Percentiles rank a stretch among this genome's conserved stretches.
phyloP scores from a whole-genome alignment of 2,113 vertebrate genomes.

The Pipra filicauda region DNA sequence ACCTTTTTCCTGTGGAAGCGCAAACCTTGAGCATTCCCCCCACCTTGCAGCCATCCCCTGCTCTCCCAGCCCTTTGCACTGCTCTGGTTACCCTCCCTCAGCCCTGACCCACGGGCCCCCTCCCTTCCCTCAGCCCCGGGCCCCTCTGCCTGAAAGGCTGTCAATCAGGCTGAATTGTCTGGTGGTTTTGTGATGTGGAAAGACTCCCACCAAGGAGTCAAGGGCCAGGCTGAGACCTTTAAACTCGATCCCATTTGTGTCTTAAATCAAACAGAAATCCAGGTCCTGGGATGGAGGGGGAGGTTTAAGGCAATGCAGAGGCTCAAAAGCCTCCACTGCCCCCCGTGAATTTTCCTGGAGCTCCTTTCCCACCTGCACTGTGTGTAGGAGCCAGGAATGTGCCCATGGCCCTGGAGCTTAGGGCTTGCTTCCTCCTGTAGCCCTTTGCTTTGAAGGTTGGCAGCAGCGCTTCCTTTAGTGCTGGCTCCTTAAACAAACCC shows the following conservation, averaged over 20 bases:
- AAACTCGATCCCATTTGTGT: constrained; percentile 48
- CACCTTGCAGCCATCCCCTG: background rate
- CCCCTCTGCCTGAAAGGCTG: constrained; percentile 58
- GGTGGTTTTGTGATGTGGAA: constrained; percentile 69
- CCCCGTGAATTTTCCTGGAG: background rate
- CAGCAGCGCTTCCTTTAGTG: background rate
- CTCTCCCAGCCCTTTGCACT: background rate
- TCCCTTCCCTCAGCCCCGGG: constrained; percentile 7
- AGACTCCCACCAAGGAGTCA: constrained; percentile 70
- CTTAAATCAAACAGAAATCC: constrained; percentile 56
- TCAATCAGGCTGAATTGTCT: constrained; percentile 67
- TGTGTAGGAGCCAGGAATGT: background rate
- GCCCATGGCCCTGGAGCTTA: background rate
- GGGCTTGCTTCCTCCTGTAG: background rate
- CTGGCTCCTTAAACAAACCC: background rate
- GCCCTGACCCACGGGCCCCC: background rate
- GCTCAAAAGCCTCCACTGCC: background rate
- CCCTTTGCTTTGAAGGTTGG: background rate
- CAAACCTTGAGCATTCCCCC: background rate
- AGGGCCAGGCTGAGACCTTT: constrained; percentile 68
- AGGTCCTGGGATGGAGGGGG: constrained; percentile 1
- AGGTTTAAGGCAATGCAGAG: background rate
- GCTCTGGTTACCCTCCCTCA: background rate
- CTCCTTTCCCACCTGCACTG: background rate
- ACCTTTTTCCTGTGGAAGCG: background rate